Conservation (phyloP, 2,113 vertebrate genomes). For the Erythrolamprus reginae region DNA sequence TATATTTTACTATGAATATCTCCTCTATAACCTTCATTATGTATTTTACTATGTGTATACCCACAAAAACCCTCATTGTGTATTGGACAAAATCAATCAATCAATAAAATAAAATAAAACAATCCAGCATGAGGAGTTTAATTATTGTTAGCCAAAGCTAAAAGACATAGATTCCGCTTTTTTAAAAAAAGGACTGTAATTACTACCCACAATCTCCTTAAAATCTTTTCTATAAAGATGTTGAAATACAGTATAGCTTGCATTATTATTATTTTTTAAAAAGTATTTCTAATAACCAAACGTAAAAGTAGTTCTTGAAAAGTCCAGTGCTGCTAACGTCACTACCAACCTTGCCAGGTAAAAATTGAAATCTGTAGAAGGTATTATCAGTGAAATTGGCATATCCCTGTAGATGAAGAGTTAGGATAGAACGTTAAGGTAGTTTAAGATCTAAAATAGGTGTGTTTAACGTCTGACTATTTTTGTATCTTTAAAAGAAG, state of each 20-base stretch:
- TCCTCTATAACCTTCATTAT: no score
- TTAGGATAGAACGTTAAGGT: not conserved
- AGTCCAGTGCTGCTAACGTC: not conserved
- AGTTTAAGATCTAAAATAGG: not conserved
- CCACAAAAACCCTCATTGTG: no score
- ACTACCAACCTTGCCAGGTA: not conserved
- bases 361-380: not conserved
- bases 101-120: no score
- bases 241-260: not conserved
- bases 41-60: no score
- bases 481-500: not conserved
- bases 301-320: not conserved
- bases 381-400: not conserved
- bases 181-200: not conserved
- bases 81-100: no score
- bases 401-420: not conserved
- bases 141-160: conserved; percentile 30
- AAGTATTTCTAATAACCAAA: not conserved
- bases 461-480: not conserved
- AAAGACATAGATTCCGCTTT: conserved; percentile 31
- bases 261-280: not conserved
- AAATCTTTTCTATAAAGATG: not conserved
- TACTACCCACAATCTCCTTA: conserved; percentile 17
- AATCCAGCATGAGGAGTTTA: conserved; percentile 27
- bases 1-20: no score